A percentile compares a stretch with the other conserved stretches of the same genome.
Evolutionary conservation across 2,797 vertebrate species (phyloP).

Genomic region (Microhierax caerulescens): DNA sequence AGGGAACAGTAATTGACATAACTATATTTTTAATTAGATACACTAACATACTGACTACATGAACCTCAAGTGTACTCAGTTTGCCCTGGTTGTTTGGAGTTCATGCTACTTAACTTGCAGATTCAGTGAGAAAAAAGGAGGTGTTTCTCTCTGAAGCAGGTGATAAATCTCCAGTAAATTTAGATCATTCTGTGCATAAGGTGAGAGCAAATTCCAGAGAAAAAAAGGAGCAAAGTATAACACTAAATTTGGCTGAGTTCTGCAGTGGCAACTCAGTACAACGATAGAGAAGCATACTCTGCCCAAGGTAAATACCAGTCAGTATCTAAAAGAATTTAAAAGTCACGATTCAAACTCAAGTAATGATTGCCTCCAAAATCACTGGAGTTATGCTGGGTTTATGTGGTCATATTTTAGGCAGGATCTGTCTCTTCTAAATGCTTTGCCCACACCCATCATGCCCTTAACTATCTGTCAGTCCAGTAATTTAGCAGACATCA

Average conservation of each 20-base stretch:
- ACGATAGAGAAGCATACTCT: not conserved
- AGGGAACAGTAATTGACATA: not conserved
- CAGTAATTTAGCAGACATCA: not conserved
- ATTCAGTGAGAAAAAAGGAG: slow-evolving; percentile 24
- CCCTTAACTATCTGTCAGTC: not conserved
- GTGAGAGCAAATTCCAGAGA: not conserved
- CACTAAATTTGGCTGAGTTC: not conserved
- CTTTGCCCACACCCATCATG: not conserved
- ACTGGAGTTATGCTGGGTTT: not conserved
- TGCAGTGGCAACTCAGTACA: not conserved
- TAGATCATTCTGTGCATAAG: not conserved
- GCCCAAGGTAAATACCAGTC: not conserved
- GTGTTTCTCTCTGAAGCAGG: not conserved
- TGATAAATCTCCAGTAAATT: slow-evolving; percentile 23
- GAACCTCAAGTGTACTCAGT: not conserved
- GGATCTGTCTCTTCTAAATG: not conserved
- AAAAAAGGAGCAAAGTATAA: not conserved
- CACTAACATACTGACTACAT: not conserved
- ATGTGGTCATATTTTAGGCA: not conserved
- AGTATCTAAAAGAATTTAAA: not conserved
- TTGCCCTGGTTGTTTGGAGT: not conserved
- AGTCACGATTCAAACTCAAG: not conserved
- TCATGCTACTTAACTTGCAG: not conserved
- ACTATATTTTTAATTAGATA: not conserved
- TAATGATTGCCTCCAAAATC: not conserved